Evolutionary conservation across 2,113 vertebrate genomes (phyloP).

Genomic region (Lepus timidus): DNA sequence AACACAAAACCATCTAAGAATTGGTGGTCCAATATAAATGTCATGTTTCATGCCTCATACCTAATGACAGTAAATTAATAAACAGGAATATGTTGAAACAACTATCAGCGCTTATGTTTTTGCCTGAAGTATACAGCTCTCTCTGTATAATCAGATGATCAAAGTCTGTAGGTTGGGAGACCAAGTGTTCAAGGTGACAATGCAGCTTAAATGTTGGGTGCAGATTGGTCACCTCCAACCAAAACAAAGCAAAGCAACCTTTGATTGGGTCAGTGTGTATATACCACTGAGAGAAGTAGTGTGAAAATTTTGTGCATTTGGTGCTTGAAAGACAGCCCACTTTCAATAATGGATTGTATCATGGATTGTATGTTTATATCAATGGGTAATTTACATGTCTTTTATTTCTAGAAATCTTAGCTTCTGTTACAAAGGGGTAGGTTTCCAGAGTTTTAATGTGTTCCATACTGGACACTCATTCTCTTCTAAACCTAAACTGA

Average conservation of each 20-base stretch:
- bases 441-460: conserved; percentile 63
- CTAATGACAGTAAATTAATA: conserved; percentile 24
- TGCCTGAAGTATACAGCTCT: not conserved
- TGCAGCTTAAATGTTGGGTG: not conserved
- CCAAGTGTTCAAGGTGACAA: not conserved
- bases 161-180: not conserved
- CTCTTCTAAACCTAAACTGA: conserved; percentile 58
- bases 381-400: conserved; percentile 56
- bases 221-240: not conserved
- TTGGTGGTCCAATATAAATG: not conserved
- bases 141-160: not conserved
- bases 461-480: conserved; percentile 56
- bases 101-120: conserved; percentile 26
- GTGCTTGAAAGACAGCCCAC: conserved; percentile 47
- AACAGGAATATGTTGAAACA: not conserved
- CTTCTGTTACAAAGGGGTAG: conserved; percentile 9
- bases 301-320: conserved; percentile 28
- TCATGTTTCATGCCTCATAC: not conserved
- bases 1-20: not conserved
- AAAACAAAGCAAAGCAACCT: not conserved
- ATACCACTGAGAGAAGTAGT: not conserved
- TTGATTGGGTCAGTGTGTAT: not conserved
- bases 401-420: conserved; percentile 52
- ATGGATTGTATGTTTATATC: conserved; percentile 14
- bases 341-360: conserved; percentile 26